A percentile compares a stretch with the other conserved stretches of the same genome.
These are phyloP conservation scores for Pygmarrhopalites habei DNA, from an alignment of 1,140 invertebrate genomes.

Conservation along the genomic window DNA sequence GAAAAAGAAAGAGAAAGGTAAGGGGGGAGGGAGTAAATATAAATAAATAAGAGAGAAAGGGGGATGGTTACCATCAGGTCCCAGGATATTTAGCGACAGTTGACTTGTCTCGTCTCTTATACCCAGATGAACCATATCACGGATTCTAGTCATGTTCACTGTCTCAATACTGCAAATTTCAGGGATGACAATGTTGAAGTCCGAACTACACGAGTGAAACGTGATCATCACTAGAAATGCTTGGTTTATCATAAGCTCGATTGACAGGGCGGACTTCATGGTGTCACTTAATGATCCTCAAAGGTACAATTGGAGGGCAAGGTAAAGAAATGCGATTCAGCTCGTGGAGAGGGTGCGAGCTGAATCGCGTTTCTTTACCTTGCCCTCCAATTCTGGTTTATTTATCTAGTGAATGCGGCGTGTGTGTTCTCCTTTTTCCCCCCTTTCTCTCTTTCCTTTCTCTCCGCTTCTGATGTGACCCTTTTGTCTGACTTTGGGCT, in stretches of 20 bases:
- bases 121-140: conserved; percentile 33
- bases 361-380: too few relatives aligned
- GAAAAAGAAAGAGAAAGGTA: too few relatives aligned
- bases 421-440: too few relatives aligned
- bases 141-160: conserved; percentile 35
- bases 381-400: too few relatives aligned
- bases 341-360: too few relatives aligned
- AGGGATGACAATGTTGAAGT: conserved; percentile 37
- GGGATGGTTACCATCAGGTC: conserved; percentile 37
- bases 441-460: too few relatives aligned
- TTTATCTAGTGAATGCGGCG: too few relatives aligned
- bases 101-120: conserved; percentile 29
- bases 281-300: background rate
- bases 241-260: conserved; percentile 17
- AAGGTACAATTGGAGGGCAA: conserved; percentile 4
- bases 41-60: too few relatives aligned
- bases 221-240: conserved; percentile 4
- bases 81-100: conserved; percentile 28
- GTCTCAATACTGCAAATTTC: conserved; percentile 31
- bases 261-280: conserved; percentile 13
- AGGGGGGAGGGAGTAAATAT: too few relatives aligned
- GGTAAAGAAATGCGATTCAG: too few relatives aligned
- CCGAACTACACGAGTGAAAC: conserved; percentile 25
- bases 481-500: too few relatives aligned
- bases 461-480: too few relatives aligned